phyloP scores from a whole-genome alignment of 2,113 vertebrate species.

The Bettongia penicillata region DNA sequence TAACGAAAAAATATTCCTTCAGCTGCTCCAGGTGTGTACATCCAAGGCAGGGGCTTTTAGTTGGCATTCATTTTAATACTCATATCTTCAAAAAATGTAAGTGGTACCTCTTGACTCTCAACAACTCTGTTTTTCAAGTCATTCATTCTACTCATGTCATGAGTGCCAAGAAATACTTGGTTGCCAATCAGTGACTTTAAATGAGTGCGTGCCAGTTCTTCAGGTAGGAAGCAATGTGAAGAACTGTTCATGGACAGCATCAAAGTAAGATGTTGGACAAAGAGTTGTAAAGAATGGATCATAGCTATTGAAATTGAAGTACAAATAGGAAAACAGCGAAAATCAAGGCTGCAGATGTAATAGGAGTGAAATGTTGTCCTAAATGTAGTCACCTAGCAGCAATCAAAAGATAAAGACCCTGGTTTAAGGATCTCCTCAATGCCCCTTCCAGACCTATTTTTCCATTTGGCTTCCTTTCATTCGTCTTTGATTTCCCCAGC shows the following conservation, averaged over 20 bases:
- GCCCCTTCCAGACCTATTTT: neutral
- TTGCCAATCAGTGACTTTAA: constrained; percentile 39
- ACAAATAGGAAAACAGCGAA: constrained; percentile 26
- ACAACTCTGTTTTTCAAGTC: constrained; percentile 45
- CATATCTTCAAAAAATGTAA: constrained; percentile 38
- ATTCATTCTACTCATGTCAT: constrained; percentile 38
- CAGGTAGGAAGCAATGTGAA: constrained; percentile 25
- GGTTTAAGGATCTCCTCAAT: constrained; percentile 21
- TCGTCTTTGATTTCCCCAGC: neutral
- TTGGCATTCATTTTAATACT: constrained; percentile 51
- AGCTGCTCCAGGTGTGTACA: constrained; percentile 7
- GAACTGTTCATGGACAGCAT: constrained; percentile 39
- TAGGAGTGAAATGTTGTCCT: neutral
- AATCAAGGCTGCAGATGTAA: neutral
- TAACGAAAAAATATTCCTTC: constrained; percentile 14
- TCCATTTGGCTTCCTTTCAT: constrained; percentile 1
- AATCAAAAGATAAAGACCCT: constrained; percentile 23
- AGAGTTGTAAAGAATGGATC: constrained; percentile 38
- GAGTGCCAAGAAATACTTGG: constrained; percentile 32
- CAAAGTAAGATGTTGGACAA: constrained; percentile 11
- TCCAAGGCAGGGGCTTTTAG: constrained; percentile 40
- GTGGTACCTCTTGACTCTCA: constrained; percentile 35
- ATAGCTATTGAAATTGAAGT: constrained; percentile 42
- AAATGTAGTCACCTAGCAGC: constrained; percentile 32
- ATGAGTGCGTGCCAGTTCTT: constrained; percentile 2